These are phyloP conservation scores for Phylloscopus collybita DNA, from an alignment of 2,797 vertebrate genomes.

Conservation along the genomic window DNA sequence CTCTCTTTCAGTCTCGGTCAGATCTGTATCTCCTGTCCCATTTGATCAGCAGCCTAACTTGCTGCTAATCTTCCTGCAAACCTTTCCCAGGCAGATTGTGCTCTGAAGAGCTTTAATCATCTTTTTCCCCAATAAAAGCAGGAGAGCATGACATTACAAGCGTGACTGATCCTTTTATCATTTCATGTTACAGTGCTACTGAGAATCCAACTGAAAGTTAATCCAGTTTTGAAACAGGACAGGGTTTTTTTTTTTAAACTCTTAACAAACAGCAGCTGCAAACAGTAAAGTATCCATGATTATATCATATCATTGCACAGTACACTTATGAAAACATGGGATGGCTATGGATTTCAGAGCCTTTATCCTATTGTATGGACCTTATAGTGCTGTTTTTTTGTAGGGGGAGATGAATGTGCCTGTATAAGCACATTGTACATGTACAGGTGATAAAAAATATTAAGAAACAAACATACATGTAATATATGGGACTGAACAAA, in stretches of 20 bases:
- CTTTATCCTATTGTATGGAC: background rate
- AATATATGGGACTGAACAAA: background rate
- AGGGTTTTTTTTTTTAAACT: background rate
- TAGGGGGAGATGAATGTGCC: background rate
- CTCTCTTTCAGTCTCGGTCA: background rate
- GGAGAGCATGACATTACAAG: background rate
- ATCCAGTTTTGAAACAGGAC: background rate
- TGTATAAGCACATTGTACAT: background rate
- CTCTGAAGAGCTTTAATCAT: constrained; percentile 33
- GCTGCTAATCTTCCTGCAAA: constrained; percentile 17
- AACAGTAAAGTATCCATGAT: background rate
- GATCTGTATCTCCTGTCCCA: background rate
- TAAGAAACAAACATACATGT: background rate
- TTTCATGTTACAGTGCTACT: background rate
- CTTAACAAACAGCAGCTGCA: constrained; percentile 28
- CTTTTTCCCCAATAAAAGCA: constrained; percentile 44
- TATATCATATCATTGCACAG: background rate
- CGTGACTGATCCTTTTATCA: constrained; percentile 32
- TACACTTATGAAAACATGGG: background rate
- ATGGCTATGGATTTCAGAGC: background rate
- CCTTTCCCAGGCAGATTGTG: background rate
- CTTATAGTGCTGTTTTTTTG: background rate
- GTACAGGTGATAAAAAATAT: background rate
- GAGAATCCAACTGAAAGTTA: background rate
- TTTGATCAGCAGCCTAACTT: constrained; percentile 26